Evolutionary conservation across 1,140 invertebrate species (phyloP), one percentile per base, ranked within the genome.

Genomic region (Rhagoletis zephyria): DNA sequence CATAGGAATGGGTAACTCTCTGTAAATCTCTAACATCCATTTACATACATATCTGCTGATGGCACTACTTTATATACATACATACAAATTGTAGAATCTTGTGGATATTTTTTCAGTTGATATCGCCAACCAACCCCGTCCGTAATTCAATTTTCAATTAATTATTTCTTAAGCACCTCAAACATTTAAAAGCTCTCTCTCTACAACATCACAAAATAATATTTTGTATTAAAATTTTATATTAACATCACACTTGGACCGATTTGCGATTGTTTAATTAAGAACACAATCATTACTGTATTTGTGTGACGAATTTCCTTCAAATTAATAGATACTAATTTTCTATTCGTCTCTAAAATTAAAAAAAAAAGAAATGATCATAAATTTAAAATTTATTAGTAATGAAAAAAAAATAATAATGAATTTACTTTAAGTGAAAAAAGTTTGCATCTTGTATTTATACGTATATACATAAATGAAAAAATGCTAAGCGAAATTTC

Each of bases 201-300:
- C 30, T 19, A 12, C 4, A 67, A 67, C 64, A 67, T 67, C 30
- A 67, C 64, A 40, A 6, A 30, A 67, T 40, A 42, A 30, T 42
- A 19, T n/a, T n/a, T n/a, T 16, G 16, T n/a, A 64, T n/a, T 64
- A 19, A 40, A 67, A 67, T 12, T 70, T 10, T 42, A 12, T 45
- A 74, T 48, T 74, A 45, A 42, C 67, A 74, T 74, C 67, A 74
- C 67, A 74, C 14, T 48, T 45, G 67, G 42, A 14, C 67, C 40
- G 5, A 42, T 40, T 63, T 63, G 42, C 51, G 5, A 7, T 70
- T 70, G 65, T 42, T 14, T 70, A 45, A 40, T 70, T 19, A 42
- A 16, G 10, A 56, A 7, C 51, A 56, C 51, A 56, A 56, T 10
- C 5, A 56, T 56, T 70, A 45, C 51, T 56, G 61, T 63, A n/a